These are phyloP conservation scores for Dasysyrphus tricinctus DNA, from an alignment of 2,888 invertebrate genomes.

Conservation along the genomic window DNA sequence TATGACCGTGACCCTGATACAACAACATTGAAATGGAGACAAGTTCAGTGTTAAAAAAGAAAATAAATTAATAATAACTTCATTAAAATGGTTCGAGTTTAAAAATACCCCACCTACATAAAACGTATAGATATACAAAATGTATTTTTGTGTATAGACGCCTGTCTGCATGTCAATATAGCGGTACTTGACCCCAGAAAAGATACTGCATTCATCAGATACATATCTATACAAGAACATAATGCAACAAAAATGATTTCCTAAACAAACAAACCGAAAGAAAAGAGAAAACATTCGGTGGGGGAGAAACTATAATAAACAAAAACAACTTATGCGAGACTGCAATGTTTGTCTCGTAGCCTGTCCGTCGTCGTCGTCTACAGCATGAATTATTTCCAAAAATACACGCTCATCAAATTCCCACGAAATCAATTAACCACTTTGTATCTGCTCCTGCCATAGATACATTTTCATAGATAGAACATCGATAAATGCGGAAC, in stretches of 20 bases:
- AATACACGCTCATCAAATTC: constrained; percentile 65
- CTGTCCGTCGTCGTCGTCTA: not conserved
- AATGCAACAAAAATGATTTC: constrained; percentile 21
- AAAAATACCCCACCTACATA: constrained; percentile 20
- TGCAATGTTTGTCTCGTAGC: not conserved
- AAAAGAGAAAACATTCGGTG: not conserved
- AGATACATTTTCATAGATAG: constrained; percentile 14
- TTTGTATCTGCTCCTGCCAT: constrained; percentile 20
- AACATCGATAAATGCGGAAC: not conserved
- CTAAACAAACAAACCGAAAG: constrained; percentile 19
- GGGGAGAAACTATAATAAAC: constrained; percentile 29
- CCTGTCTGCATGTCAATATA: constrained; percentile 23
- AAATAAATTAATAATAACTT: constrained; percentile 43
- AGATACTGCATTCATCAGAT: constrained; percentile 19
- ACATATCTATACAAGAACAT: constrained; percentile 7
- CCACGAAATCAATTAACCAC: constrained; percentile 73
- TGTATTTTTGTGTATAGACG: not conserved
- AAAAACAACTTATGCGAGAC: constrained; percentile 54
- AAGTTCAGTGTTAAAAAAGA: constrained; percentile 39
- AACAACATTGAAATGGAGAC: not conserved
- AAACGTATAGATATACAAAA: not conserved
- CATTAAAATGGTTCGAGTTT: constrained; percentile 12
- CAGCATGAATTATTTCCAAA: constrained; percentile 50
- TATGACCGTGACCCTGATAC: constrained; percentile 54
- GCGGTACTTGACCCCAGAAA: constrained; percentile 34